phyloP scores from a whole-genome alignment of 2,888 invertebrate genomes.

The Bursaphelenchus okinawaensis region DNA sequence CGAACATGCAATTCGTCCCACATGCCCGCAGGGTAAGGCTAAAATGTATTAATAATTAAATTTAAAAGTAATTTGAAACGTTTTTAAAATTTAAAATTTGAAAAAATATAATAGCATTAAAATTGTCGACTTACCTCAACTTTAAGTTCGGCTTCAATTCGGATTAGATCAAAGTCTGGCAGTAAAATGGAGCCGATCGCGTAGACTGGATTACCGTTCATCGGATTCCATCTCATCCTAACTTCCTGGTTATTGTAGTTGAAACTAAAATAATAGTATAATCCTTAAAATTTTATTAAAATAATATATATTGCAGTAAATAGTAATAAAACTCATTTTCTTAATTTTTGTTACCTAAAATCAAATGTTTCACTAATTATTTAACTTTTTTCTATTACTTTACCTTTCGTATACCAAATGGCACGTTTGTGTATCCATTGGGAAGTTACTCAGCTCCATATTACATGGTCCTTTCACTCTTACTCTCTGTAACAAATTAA shows the following conservation, averaged over 20 bases:
- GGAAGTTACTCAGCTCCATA: conserved; percentile 51
- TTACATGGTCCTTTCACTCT: conserved; percentile 56
- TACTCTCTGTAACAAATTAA: conserved; percentile 46
- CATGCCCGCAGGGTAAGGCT: conserved; percentile 54
- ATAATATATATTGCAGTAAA: too few relatives aligned
- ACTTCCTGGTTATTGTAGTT: conserved; percentile 58
- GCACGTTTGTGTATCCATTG: conserved; percentile 55
- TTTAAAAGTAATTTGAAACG: too few relatives aligned
- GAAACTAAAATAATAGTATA: conserved; percentile 46
- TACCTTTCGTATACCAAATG: conserved; percentile 50
- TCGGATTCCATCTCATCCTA: conserved; percentile 49
- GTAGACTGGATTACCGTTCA: conserved; percentile 29
- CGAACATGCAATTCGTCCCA: conserved; percentile 56
- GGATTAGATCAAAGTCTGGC: conserved; percentile 53
- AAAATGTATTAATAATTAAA: too few relatives aligned
- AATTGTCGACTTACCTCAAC: conserved; percentile 1
- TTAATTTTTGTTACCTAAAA: conserved; percentile 16
- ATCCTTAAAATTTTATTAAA: too few relatives aligned
- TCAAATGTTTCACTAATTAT: background rate
- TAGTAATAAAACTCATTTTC: conserved; percentile 19
- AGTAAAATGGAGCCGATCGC: conserved; percentile 43
- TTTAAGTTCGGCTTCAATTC: conserved; percentile 30
- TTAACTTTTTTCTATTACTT: background rate
- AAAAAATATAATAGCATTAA: too few relatives aligned
- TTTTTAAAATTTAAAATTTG: too few relatives aligned